Evolutionary conservation across 2,113 vertebrate genomes (phyloP), one percentile per base, ranked within the genome.

Genomic region (Stercorarius parasiticus): DNA sequence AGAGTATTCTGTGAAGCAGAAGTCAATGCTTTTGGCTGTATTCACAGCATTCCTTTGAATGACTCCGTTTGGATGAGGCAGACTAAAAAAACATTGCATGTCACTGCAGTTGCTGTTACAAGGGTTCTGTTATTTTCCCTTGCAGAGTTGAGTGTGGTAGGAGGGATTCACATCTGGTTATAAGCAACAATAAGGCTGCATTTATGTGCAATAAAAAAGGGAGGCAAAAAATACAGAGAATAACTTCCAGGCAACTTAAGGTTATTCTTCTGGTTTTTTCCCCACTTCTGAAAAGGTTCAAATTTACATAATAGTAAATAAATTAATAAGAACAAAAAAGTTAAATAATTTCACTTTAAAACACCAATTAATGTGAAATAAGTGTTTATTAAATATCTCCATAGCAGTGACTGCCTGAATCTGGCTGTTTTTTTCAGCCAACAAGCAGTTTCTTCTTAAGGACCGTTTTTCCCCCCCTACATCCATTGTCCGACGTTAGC

Each of bases 191-290:
- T 92, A 92, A 80, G 40, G 52, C 53, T 6, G 15, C 36, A 15
- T 50, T 90, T 95, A 72, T 0, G 34, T 58, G 71, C 64, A 62
- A 10, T 90, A 86, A 92, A 93, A 90, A 62, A 43, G 36, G 26
- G 52, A 83, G 34, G 76, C n/a, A 88, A 88, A 92, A 89, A 73
- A 64, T 62, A 59, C 1, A n/a, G 38, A 40, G n/a, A 69, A 56
- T 89, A 91, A 79, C 58, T 93, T 91, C 15, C 93, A 93, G 53
- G 25, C n/a, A 93, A 64, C 52, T 62, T 58, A 32, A 64, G 25
- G 32, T 88, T 88, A 18, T 81, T 43, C 26, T 90, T 76, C 29
- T 72, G 30, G 6, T 1, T 40, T 71, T 66, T 49, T 5, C 9
- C 15, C 8, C 8, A 13, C 19, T 93, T 71, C 50, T 73, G 53